Base-by-base conservation (phyloP, 1,140 invertebrate genomes). In the Prorops nasuta region DNA sequence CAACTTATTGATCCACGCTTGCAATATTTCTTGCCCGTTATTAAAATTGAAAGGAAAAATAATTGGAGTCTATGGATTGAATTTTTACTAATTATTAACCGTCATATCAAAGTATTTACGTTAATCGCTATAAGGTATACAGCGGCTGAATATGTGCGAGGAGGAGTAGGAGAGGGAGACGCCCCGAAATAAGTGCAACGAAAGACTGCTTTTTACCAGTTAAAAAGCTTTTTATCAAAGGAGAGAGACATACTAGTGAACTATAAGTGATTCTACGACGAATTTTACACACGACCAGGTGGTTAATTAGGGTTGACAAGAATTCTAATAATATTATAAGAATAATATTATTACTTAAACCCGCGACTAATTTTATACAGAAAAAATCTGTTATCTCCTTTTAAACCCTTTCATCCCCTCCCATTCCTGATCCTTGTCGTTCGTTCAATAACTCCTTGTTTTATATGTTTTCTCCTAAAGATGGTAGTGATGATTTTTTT, bases 191-290 rank as follows among this genome's bases (percentile, higher is more conserved):
- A 41, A 45, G 56, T 64, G 66, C 59, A 63, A 61, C 48, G 51
- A 63, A 69, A 70, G 66, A 67, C 66, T 70, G 66, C 60, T 68
- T 64, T 62, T 57, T 61, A 60, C 58, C n/a, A 55, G 10, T 42
- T 43, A 47, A 31, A 20, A 52, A 52, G 24, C 51, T 51, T 51
- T 60, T 43, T 53, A 52, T 53, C 45, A 18, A 43, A 44, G 21
- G 51, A 39, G 20, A 36, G 50, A 28, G 31, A 46, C 51, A 46
- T 32, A 44, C 41, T 37, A 39, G 44, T 22, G 46, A 44, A 21
- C 34, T 36, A 51, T 17, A 41, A 40, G 53, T 28, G 22, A 28
- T 15, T 21, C 35, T 37, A 43, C 31, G 17, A 22, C 17, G 40
- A 49, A 16, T 21, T 37, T 45, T 18, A 19, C 40, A 44, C 18